phyloP scores from a whole-genome alignment of 2,888 invertebrate species.

The Athalia circularis region DNA sequence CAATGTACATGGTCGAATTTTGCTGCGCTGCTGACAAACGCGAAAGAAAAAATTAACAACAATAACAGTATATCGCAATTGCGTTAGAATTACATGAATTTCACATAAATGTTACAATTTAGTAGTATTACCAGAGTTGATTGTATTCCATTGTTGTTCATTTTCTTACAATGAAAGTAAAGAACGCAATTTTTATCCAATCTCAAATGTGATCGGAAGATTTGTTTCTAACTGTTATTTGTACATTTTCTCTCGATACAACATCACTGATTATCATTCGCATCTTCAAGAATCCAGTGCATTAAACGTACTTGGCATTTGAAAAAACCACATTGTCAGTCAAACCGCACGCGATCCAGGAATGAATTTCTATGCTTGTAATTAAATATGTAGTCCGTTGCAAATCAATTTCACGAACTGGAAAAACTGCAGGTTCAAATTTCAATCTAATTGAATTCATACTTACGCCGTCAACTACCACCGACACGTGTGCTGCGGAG shows the following conservation, averaged over 20 bases:
- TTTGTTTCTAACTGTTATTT: constrained; percentile 39
- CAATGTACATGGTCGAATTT: not conserved
- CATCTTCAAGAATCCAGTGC: constrained; percentile 18
- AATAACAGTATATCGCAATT: too few species aligned
- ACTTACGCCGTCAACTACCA: not conserved
- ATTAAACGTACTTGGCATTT: constrained; percentile 11
- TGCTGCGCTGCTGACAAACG: not conserved
- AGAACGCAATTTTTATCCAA: too few species aligned
- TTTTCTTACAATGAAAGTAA: constrained; percentile 1
- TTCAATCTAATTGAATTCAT: constrained; percentile 8
- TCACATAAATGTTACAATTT: too few species aligned
- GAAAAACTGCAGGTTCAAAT: constrained; percentile 1
- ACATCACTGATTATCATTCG: constrained; percentile 36
- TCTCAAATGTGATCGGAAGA: too few species aligned
- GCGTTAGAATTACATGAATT: too few species aligned
- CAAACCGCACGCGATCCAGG: constrained; percentile 12
- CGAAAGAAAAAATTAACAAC: too few species aligned
- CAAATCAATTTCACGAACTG: not conserved
- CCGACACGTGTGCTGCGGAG: not conserved
- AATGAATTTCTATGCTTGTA: constrained; percentile 17
- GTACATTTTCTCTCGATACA: constrained; percentile 12
- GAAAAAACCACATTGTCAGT: constrained; percentile 2
- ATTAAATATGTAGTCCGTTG: not conserved
- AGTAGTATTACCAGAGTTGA: constrained; percentile 10
- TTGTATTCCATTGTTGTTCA: constrained; percentile 13